Evolutionary conservation across 2,888 invertebrate species (phyloP).

Genomic region (Xiphydria camelus): DNA sequence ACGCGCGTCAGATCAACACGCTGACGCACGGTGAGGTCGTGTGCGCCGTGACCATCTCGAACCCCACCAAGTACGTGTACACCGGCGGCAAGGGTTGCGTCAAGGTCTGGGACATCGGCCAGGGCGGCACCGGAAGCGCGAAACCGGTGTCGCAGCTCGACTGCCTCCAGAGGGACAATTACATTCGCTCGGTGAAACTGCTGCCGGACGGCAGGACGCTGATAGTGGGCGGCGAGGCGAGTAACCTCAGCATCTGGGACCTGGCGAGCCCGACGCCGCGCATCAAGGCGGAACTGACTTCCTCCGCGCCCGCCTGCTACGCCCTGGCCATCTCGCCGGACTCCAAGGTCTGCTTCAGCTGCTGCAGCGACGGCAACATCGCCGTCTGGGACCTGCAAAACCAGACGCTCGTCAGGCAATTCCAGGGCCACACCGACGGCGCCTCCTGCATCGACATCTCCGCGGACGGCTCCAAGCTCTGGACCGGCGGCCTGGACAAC

Average conservation of each 20-base stretch:
- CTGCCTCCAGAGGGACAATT: constrained; percentile 93
- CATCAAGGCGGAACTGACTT: constrained; percentile 87
- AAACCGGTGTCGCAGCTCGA: constrained; percentile 82
- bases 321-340: constrained; percentile 96
- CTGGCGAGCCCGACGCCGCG: constrained; percentile 87
- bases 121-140: constrained; percentile 71
- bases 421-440: constrained; percentile 96
- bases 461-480: constrained; percentile 84
- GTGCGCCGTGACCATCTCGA: constrained; percentile 93
- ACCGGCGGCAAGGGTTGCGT: constrained; percentile 97
- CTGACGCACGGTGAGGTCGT: constrained; percentile 96
- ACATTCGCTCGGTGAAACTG: constrained; percentile 93
- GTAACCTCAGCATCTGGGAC: constrained; percentile 95
- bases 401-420: constrained; percentile 89
- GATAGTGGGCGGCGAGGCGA: constrained; percentile 96
- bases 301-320: constrained; percentile 95
- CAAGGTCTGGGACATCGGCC: constrained; percentile 81
- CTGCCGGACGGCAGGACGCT: constrained; percentile 91
- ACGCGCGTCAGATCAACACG: constrained; percentile 86
- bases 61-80: constrained; percentile 88
- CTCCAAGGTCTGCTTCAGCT: constrained; percentile 97
- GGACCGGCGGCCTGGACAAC: constrained; percentile 96
- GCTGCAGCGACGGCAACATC: constrained; percentile 97
- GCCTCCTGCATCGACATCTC: constrained; percentile 98
- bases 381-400: constrained; percentile 94